phyloP scores from a whole-genome alignment of 2,797 vertebrate genomes.

The Muscicapa comitata region DNA sequence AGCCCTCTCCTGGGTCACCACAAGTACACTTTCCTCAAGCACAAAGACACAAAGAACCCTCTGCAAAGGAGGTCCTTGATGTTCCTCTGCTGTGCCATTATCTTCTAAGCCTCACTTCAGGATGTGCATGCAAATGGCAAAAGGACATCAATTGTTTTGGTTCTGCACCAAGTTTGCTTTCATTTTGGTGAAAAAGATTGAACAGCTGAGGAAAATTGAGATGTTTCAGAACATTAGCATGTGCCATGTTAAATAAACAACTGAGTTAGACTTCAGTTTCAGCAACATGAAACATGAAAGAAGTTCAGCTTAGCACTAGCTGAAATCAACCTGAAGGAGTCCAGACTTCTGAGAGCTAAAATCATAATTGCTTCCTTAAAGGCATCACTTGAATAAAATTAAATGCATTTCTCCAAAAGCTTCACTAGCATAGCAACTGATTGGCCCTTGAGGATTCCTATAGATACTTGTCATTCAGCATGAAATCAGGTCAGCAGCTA shows the following conservation, averaged over 20 bases:
- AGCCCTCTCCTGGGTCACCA: background rate
- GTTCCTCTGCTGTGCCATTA: background rate
- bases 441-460: constrained; percentile 66
- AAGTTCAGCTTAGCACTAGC: background rate
- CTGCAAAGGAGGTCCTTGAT: background rate
- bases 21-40: background rate
- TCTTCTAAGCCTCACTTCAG: background rate
- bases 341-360: constrained; percentile 42
- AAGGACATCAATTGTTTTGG: background rate
- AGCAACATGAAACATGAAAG: background rate
- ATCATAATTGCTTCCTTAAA: constrained; percentile 61
- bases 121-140: background rate
- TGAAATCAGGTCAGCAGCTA: constrained; percentile 79
- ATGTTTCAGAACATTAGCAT: background rate
- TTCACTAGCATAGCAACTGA: constrained; percentile 62
- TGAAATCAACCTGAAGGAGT: constrained; percentile 46
- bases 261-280: background rate
- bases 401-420: constrained; percentile 60
- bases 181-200: background rate
- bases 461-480: constrained; percentile 73
- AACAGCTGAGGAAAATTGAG: background rate
- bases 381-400: constrained; percentile 62
- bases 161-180: background rate
- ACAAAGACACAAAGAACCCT: background rate
- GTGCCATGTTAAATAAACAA: background rate